phyloP scores from a whole-genome alignment of 2,113 vertebrate genomes.

The Syngnathus floridae region DNA sequence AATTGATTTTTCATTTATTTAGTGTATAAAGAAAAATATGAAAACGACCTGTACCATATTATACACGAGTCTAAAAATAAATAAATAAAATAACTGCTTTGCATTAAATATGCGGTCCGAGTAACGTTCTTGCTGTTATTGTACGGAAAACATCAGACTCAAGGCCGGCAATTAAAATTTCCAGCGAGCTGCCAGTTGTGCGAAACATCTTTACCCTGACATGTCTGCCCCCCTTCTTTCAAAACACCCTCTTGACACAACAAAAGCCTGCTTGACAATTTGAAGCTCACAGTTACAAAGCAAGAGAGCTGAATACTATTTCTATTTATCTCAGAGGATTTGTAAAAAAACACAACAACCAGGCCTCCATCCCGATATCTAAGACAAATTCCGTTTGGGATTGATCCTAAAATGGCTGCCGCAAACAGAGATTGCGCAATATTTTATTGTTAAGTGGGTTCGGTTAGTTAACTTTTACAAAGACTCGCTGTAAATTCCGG shows the following conservation, averaged over 20 bases:
- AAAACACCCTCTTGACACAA: background rate
- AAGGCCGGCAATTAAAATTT: background rate
- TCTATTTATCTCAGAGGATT: constrained; percentile 3
- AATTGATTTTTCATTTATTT: no score
- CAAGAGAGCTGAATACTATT: background rate
- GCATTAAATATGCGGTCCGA: background rate
- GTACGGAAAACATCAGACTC: background rate
- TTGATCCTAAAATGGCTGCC: background rate
- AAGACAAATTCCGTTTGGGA: background rate
- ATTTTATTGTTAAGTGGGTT: background rate
- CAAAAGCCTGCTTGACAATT: background rate
- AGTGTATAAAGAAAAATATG: no score
- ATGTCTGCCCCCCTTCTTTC: background rate
- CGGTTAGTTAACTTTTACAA: no score
- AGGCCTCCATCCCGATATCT: background rate
- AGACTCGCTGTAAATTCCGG: no score
- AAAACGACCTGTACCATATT: no score
- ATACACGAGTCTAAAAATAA: background rate
- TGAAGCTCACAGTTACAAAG: constrained; percentile 6
- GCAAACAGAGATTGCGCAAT: background rate
- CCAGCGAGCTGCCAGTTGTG: background rate
- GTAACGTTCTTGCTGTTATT: background rate
- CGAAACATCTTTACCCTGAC: background rate
- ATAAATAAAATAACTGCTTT: background rate
- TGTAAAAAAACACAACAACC: background rate